Conservation (phyloP, 2,797 vertebrate species). For the Protosalanx chinensis region DNA sequence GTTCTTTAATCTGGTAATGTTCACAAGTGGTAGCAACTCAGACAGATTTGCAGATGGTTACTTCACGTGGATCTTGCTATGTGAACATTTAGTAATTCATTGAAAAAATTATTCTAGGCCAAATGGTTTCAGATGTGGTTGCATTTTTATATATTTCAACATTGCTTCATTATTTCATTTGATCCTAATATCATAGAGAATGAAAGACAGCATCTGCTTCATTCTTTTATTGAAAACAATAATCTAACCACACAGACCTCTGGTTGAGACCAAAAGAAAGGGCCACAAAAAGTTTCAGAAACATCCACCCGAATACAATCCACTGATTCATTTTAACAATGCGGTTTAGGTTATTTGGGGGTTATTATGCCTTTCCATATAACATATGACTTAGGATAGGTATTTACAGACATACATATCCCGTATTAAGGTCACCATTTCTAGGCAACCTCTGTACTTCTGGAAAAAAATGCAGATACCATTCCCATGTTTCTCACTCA, state of each 20-base stretch:
- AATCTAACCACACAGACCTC: not conserved
- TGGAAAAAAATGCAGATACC: constrained; percentile 19
- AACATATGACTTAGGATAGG: not conserved
- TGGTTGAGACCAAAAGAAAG: not conserved
- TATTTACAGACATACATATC: not conserved
- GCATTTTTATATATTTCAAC: not conserved
- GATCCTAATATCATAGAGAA: not conserved
- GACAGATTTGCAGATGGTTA: not conserved
- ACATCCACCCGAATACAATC: too few species aligned
- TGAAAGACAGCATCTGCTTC: not conserved
- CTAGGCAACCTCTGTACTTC: not conserved
- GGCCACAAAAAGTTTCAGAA: too few species aligned
- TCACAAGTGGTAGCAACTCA: too few species aligned
- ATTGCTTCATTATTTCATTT: not conserved
- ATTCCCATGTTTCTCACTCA: constrained; percentile 41
- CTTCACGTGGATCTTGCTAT: not conserved
- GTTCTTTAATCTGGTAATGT: too few species aligned
- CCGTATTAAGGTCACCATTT: constrained; percentile 1
- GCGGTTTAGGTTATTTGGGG: too few species aligned
- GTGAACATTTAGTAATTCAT: not conserved
- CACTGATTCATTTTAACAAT: too few species aligned
- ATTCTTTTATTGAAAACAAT: not conserved
- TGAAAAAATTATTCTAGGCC: not conserved
- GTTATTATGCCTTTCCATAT: too few species aligned
- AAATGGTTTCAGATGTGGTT: not conserved